Evolutionary conservation across 2,888 invertebrate species (phyloP), one percentile per base, ranked within the genome.

Genomic region (Melanargia galathea): DNA sequence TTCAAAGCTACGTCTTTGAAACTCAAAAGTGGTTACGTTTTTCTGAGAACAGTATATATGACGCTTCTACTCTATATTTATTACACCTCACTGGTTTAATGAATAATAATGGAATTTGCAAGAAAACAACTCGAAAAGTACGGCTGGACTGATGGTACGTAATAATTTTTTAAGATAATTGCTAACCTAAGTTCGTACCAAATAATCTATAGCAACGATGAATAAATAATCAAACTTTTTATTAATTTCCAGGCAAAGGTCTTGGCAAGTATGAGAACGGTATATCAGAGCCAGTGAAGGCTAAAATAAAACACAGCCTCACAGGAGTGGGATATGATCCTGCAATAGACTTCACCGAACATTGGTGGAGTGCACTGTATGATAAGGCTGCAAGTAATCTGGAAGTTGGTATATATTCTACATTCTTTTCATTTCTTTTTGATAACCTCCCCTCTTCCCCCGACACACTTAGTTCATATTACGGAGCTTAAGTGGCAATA

Each of bases 351-450:
- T 96, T 95, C 75, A 95, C 95, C 0, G 94, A 95, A 70, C 95
- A 96, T 72, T 97, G 97, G 97, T 97, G 97, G 97, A 95, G 95
- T 68, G 92, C 93, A 10, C 89, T 95, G 8, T 97, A 94, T 75
- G 94, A 97, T 75, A 94, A 94, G 73, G 95, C 96, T 2, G 93
- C 95, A 1, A 92, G 91, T 5, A 95, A 95, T 81, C 92, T 96
- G 7, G 87, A 93, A 76, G 93, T 95, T 33, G 16, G 58, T 55
- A 40, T 18, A 6, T 24, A 30, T 16, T 11, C 30, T n/a, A 30
- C 30, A 30, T 30, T 30, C 6, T 16, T 49, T 49, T 20, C 8
- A 20, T 7, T 2, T 30, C 6, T 5, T n/a, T n/a, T n/a, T n/a
- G n/a, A n/a, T n/a, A n/a, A n/a, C n/a, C n/a, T n/a, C n/a, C n/a